Evolutionary conservation across 2,797 vertebrate genomes (phyloP).

Genomic region (Protosalanx chinensis): DNA sequence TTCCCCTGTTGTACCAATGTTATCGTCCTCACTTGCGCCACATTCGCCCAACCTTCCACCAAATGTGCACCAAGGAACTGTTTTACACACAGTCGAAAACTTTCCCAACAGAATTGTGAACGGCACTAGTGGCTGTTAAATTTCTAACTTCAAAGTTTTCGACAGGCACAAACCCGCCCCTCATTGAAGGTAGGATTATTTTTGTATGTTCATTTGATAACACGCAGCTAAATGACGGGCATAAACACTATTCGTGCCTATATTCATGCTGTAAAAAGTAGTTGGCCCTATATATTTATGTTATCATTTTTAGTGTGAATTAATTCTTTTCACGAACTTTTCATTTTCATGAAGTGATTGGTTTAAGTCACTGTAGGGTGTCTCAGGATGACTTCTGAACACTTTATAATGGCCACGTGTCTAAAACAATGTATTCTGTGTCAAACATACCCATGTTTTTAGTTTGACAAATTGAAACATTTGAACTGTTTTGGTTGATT

Average conservation of each 20-base stretch:
- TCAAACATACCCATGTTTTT: constrained; percentile 68
- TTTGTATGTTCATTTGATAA: constrained; percentile 76
- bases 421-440: constrained; percentile 72
- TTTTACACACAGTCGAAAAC: constrained; percentile 78
- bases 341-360: constrained; percentile 58
- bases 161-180: constrained; percentile 63
- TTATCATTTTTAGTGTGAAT: constrained; percentile 59
- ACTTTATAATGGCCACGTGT: constrained; percentile 72
- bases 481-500: constrained; percentile 78
- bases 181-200: constrained; percentile 89
- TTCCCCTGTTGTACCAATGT: constrained; percentile 68
- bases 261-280: constrained; percentile 70
- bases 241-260: constrained; percentile 71
- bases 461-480: constrained; percentile 63
- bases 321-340: constrained; percentile 52
- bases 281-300: constrained; percentile 69
- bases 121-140: constrained; percentile 80
- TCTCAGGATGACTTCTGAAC: constrained; percentile 74
- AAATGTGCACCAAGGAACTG: constrained; percentile 68
- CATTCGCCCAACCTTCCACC: constrained; percentile 66
- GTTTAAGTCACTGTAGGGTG: constrained; percentile 68
- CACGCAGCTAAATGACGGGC: constrained; percentile 72
- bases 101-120: constrained; percentile 80
- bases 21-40: constrained; percentile 61
- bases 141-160: constrained; percentile 53